phyloP scores from a whole-genome alignment of 2,113 vertebrate genomes.

The Coreoperca whiteheadi region DNA sequence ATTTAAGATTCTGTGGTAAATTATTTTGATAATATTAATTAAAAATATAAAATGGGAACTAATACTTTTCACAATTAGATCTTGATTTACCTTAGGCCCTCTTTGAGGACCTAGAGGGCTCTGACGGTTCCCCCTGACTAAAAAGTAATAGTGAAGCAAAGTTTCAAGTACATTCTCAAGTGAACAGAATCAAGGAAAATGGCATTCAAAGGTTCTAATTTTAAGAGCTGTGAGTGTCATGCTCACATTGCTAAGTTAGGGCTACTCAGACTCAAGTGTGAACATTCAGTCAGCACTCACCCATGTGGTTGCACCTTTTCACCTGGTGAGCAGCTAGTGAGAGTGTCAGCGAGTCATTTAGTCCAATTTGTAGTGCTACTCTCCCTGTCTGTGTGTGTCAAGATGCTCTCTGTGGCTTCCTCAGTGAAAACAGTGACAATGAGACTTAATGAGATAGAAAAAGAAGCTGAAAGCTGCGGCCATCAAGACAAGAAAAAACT shows the following conservation, averaged over 20 bases:
- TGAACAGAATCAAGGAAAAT: not conserved
- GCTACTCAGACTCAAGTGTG: conserved; percentile 2
- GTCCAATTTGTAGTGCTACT: conserved; percentile 12
- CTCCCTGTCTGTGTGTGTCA: not conserved
- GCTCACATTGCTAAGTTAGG: not conserved
- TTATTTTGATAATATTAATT: no score
- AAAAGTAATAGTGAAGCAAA: not conserved
- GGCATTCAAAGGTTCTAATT: not conserved
- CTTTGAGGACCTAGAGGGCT: not conserved
- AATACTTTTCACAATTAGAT: not conserved
- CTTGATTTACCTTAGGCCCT: not conserved
- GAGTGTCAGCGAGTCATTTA: conserved; percentile 13
- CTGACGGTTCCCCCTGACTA: not conserved
- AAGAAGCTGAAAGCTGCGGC: conserved; percentile 3
- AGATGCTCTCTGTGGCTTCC: not conserved
- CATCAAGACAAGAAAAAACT: not conserved
- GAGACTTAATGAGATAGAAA: conserved; percentile 33
- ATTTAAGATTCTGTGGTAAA: not conserved
- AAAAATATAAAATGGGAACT: no score
- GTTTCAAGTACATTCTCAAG: not conserved
- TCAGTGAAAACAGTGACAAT: conserved; percentile 8
- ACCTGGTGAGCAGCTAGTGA: not conserved
- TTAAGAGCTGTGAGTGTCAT: not conserved
- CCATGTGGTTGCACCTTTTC: not conserved
- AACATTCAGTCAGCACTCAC: not conserved